These are phyloP conservation scores for Lordiphosa stackelbergi DNA, from an alignment of 1,140 invertebrate genomes.

Conservation along the genomic window DNA sequence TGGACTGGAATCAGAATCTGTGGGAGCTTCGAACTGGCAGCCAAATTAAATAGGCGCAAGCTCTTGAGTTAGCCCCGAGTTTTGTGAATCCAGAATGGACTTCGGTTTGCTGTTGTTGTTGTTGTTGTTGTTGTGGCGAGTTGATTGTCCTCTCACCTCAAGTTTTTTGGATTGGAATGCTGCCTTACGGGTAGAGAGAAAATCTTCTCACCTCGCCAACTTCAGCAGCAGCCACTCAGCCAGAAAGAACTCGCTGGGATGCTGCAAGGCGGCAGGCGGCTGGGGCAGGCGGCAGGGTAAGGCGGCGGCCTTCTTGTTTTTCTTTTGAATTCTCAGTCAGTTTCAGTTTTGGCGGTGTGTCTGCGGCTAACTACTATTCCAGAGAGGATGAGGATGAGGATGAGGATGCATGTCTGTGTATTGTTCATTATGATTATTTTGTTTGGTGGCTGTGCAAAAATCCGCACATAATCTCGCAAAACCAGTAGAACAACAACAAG, in stretches of 20 bases:
- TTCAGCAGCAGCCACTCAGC: conserved; percentile 9
- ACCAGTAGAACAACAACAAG: conserved; percentile 67
- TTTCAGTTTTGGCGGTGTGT: conserved; percentile 12
- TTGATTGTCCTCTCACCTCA: conserved; percentile 73
- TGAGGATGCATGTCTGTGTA: conserved; percentile 17
- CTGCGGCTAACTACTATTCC: background rate
- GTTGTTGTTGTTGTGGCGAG: conserved; percentile 43
- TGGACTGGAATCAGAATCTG: conserved; percentile 56
- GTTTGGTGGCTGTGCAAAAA: conserved; percentile 67
- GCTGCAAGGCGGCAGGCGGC: no score
- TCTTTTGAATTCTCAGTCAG: conserved; percentile 13
- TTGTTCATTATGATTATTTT: conserved; percentile 72
- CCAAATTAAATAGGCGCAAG: conserved; percentile 73
- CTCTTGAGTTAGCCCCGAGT: conserved; percentile 68
- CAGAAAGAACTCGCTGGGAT: conserved; percentile 6
- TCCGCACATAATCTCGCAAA: conserved; percentile 73
- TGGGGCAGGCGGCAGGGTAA: no score
- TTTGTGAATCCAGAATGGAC: conserved; percentile 25
- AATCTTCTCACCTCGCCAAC: conserved; percentile 60
- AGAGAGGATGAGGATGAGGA: conserved; percentile 1
- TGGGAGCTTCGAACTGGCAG: conserved; percentile 66
- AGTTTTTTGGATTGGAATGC: conserved; percentile 66
- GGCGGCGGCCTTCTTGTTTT: conserved; percentile 17
- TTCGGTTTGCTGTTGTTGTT: conserved; percentile 13
- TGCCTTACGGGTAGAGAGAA: conserved; percentile 66